phyloP scores from a whole-genome alignment of 2,888 invertebrate genomes.

The Callosobruchus maculatus region DNA sequence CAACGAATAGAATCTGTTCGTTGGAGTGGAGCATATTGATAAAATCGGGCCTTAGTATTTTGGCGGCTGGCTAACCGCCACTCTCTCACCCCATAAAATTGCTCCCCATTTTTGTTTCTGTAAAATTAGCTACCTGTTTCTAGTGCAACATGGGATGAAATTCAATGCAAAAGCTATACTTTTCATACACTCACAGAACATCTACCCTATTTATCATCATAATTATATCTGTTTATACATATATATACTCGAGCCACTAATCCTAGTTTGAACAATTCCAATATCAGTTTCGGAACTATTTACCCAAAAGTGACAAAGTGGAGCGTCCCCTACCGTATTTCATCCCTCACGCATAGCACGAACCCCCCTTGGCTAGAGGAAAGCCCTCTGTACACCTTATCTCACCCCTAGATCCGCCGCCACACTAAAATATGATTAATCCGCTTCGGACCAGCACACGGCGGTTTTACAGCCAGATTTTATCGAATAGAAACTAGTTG shows the following conservation, averaged over 20 bases:
- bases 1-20: too few relatives aligned
- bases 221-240: background rate
- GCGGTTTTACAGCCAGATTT: background rate
- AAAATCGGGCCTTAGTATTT: too few relatives aligned
- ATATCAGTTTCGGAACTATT: background rate
- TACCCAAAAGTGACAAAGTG: background rate
- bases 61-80: too few relatives aligned
- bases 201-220: too few relatives aligned
- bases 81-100: too few relatives aligned
- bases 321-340: background rate
- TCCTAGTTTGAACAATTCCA: background rate
- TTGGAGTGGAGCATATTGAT: too few relatives aligned
- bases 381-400: background rate
- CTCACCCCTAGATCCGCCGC: background rate
- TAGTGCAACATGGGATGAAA: too few relatives aligned
- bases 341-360: background rate
- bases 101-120: too few relatives aligned
- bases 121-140: too few relatives aligned
- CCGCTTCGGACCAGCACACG: background rate
- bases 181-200: too few relatives aligned
- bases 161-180: too few relatives aligned
- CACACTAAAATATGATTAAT: background rate
- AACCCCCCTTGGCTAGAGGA: background rate
- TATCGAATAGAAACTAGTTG: background rate
- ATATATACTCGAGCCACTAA: background rate